Evolutionary conservation across 2,797 vertebrate species (phyloP).

Genomic region (Chrosomus eos): DNA sequence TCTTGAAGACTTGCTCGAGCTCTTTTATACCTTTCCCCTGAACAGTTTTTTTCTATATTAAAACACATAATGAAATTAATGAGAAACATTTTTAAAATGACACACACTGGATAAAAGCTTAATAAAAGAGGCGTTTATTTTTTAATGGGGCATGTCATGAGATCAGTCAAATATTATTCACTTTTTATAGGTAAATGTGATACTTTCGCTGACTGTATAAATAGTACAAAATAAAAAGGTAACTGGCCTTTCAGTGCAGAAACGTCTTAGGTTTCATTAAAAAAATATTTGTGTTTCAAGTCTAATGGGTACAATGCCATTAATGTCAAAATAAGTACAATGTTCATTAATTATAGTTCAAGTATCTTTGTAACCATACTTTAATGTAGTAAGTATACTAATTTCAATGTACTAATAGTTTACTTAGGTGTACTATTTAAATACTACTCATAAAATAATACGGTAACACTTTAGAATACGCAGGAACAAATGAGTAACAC

Average conservation of each 20-base stretch:
- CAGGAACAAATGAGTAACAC: too few relatives aligned
- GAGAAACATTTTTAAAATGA: background rate
- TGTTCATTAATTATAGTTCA: too few relatives aligned
- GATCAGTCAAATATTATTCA: background rate
- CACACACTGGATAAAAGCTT: background rate
- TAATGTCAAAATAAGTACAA: too few relatives aligned
- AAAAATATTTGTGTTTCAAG: background rate
- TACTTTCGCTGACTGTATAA: background rate
- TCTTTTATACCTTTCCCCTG: background rate
- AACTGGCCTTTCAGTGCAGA: background rate
- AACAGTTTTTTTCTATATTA: background rate
- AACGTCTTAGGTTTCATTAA: too few relatives aligned
- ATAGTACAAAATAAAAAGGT: background rate
- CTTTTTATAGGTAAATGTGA: background rate
- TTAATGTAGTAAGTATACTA: background rate
- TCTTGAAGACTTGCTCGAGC: conserved; percentile 1
- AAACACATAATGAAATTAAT: conserved; percentile 5
- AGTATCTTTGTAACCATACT: too few relatives aligned
- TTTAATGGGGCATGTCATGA: background rate
- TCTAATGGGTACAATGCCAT: too few relatives aligned
- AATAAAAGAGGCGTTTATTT: background rate
- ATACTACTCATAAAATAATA: background rate
- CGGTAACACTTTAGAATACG: too few relatives aligned
- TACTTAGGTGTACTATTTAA: background rate
- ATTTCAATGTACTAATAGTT: background rate